Evolutionary conservation across 1,140 invertebrate genomes (phyloP).

Genomic region (Chelonus insularis): DNA sequence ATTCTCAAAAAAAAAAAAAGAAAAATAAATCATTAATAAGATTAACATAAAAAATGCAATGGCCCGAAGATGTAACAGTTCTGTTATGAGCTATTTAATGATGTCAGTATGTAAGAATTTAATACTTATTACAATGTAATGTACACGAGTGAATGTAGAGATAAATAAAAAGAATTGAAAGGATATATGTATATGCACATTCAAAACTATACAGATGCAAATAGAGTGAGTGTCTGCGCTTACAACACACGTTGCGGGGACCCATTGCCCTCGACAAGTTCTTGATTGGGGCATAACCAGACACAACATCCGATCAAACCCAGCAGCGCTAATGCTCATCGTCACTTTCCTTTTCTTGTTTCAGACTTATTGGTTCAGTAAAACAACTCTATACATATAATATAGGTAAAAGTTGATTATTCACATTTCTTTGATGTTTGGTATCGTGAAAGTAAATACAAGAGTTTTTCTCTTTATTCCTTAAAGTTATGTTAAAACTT

Average conservation of each 20-base stretch:
- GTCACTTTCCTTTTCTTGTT: neutral
- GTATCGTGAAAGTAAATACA: neutral
- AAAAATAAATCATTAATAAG: too few relatives aligned
- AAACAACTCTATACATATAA: neutral
- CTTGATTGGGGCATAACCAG: constrained; percentile 11
- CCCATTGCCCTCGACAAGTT: constrained; percentile 5
- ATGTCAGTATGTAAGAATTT: too few relatives aligned
- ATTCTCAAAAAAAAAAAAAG: too few relatives aligned
- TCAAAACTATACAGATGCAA: too few relatives aligned
- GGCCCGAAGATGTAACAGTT: too few relatives aligned
- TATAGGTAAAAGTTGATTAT: neutral
- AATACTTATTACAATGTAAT: too few relatives aligned
- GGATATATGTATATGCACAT: too few relatives aligned
- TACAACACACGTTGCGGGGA: constrained; percentile 44
- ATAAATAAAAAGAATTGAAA: too few relatives aligned
- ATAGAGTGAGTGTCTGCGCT: constrained; percentile 31
- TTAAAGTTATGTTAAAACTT: neutral
- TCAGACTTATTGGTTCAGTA: too few relatives aligned
- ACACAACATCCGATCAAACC: constrained; percentile 33
- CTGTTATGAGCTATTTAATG: too few relatives aligned
- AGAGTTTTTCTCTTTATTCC: neutral
- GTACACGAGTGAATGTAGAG: too few relatives aligned
- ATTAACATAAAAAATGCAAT: too few relatives aligned
- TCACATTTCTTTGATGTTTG: neutral
- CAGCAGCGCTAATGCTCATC: constrained; percentile 20